phyloP scores from a whole-genome alignment of 2,888 invertebrate genomes.

The Caenorhabditis parvicauda region DNA sequence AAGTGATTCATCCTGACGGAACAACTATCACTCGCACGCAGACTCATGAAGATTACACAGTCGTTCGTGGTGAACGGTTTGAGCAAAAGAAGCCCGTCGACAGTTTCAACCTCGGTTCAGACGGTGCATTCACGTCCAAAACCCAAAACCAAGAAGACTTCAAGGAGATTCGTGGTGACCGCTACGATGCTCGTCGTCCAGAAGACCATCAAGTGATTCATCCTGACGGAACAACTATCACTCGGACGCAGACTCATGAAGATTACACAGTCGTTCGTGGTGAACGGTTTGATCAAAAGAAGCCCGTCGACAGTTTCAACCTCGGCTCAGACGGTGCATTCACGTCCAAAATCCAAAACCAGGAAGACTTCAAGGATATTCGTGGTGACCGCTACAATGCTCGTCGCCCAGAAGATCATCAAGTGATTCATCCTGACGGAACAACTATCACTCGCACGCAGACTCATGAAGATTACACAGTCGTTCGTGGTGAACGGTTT shows the following conservation, averaged over 20 bases:
- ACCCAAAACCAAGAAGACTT: conserved; percentile 5
- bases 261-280: conserved; percentile 1
- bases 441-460: not conserved
- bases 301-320: not conserved
- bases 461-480: conserved; percentile 2
- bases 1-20: not conserved
- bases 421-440: not conserved
- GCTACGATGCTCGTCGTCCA: not conserved
- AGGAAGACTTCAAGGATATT: conserved; percentile 2
- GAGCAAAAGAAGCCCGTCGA: not conserved
- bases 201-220: not conserved
- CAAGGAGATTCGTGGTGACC: conserved; percentile 1
- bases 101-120: not conserved
- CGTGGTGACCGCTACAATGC: conserved; percentile 1
- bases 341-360: not conserved
- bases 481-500: not conserved
- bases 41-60: conserved; percentile 2
- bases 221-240: not conserved
- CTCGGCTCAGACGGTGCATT: conserved; percentile 1
- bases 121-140: not conserved
- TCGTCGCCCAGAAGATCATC: not conserved
- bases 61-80: not conserved
- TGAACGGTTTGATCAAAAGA: not conserved
- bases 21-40: not conserved
- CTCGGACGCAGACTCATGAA: conserved; percentile 1